Conservation (phyloP, 2,888 invertebrate species). For the Pachymerium ferrugineum region DNA sequence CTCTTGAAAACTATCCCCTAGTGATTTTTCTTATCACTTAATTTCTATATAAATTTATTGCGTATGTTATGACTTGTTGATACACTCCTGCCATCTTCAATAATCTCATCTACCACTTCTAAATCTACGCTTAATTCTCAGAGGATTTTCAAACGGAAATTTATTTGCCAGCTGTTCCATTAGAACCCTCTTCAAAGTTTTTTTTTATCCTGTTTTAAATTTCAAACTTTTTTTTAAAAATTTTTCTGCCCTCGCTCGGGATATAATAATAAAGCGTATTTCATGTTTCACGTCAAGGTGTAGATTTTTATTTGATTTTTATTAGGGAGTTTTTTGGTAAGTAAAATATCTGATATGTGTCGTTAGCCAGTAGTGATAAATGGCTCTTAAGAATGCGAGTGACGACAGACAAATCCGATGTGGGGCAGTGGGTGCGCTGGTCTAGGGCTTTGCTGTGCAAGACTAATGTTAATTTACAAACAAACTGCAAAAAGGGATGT, state of each 20-base stretch:
- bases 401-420: slow-evolving; percentile 22
- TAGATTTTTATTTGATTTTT: too few species aligned
- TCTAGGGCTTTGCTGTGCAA: neutral
- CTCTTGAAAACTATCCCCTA: too few species aligned
- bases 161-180: slow-evolving; percentile 27
- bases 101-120: slow-evolving; percentile 8
- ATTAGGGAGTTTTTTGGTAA: too few species aligned
- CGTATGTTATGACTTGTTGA: slow-evolving; percentile 14
- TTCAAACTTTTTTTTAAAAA: slow-evolving; percentile 3
- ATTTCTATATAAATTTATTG: neutral
- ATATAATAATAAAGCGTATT: too few species aligned
- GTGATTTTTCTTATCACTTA: neutral
- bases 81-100: slow-evolving; percentile 4
- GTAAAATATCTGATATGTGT: too few species aligned
- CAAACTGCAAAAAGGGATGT: slow-evolving; percentile 12
- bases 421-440: slow-evolving; percentile 14
- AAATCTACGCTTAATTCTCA: slow-evolving; percentile 6
- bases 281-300: too few species aligned
- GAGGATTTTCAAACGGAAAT: neutral
- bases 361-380: slow-evolving; percentile 1
- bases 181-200: neutral
- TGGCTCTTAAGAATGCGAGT: neutral
- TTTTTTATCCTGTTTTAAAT: neutral
- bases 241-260: too few species aligned
- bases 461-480: slow-evolving; percentile 24